phyloP scores from a whole-genome alignment of 2,888 invertebrate species.

The Hypolimnas misippus region DNA sequence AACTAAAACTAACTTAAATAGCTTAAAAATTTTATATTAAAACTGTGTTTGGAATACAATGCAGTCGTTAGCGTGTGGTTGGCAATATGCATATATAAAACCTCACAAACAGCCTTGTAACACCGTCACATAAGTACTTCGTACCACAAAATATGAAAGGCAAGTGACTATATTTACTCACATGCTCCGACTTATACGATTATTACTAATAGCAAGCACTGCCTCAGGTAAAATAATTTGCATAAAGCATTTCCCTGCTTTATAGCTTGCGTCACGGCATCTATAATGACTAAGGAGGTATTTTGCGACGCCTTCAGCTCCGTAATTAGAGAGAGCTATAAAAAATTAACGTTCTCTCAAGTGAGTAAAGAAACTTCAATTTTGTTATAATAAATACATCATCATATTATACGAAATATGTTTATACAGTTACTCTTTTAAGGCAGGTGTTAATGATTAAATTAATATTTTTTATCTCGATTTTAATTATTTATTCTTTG shows the following conservation, averaged over 20 bases:
- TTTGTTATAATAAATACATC: slow-evolving; percentile 19
- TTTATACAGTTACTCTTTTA: slow-evolving; percentile 12
- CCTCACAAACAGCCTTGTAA: slow-evolving; percentile 19
- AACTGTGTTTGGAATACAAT: slow-evolving; percentile 20
- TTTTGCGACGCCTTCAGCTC: slow-evolving; percentile 71
- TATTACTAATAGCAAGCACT: slow-evolving; percentile 49
- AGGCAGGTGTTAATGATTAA: neutral
- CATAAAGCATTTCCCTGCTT: slow-evolving; percentile 73
- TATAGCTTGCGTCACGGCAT: slow-evolving; percentile 76
- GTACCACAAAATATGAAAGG: slow-evolving; percentile 36
- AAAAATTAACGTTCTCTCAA: slow-evolving; percentile 67
- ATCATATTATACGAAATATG: slow-evolving; percentile 14
- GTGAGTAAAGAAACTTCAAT: slow-evolving; percentile 32
- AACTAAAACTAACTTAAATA: neutral
- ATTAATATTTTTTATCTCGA: neutral
- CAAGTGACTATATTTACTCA: slow-evolving; percentile 42
- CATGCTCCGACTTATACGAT: slow-evolving; percentile 46
- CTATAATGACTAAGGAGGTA: slow-evolving; percentile 74
- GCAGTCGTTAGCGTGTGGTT: slow-evolving; percentile 16
- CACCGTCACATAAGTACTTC: slow-evolving; percentile 20
- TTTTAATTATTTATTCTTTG: slow-evolving; percentile 19
- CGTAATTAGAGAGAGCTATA: slow-evolving; percentile 72
- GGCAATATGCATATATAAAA: slow-evolving; percentile 22
- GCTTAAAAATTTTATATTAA: slow-evolving; percentile 12
- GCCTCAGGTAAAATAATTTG: slow-evolving; percentile 64